Base-by-base conservation (phyloP, 92 coral and sea anemone genomes). In the Phenganax stokvisi region DNA sequence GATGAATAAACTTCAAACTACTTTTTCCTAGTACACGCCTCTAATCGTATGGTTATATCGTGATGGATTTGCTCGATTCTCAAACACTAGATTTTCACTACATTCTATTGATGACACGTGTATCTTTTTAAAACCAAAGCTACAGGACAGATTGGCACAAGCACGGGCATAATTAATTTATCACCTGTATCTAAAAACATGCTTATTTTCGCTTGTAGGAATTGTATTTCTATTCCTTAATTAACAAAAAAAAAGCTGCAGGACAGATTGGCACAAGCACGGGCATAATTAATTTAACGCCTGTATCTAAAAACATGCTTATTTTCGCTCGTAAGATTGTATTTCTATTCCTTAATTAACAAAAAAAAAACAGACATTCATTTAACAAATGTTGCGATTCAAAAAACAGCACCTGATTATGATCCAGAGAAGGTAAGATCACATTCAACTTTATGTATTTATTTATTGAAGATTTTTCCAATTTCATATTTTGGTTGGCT, bases 371-470 rank as follows among this genome's bases (percentile, higher is more conserved):
- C 31, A 90, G 98, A 90, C 84, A 89, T 94, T 25, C 98, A 94
- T 81, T 89, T 94, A 30, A 94, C 98, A 13, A 94, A 94, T 82
- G 99, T 96, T 55, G 99, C 99, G 56, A 96, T 96, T 60, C 99
- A 96, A 87, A 96, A 96, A 84, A 96, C 99, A 59, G 99, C 99
- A 64, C 99, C 99, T 44, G 99, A 96, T 68, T 96, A 96, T 62
- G 99, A 96, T 61, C 97, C 99, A 28, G 99, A 96, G 75, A 96
- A 96, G 96, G 99, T 96, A 71, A 5, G 72, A 6, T 37, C 6
- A 53, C 8, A 29, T 75, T 20, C 25, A 20, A 56, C 13, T 51
- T 30, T 11, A 53, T 0, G 53, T 63, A 51, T 53, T 8, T 51
- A 17, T n/a, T 53, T 44, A 28, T 11, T 65, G 0, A 17, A 12